These are phyloP conservation scores for Trissonchulus latispiculum DNA, from an alignment of 2,888 invertebrate species.

Conservation along the genomic window DNA sequence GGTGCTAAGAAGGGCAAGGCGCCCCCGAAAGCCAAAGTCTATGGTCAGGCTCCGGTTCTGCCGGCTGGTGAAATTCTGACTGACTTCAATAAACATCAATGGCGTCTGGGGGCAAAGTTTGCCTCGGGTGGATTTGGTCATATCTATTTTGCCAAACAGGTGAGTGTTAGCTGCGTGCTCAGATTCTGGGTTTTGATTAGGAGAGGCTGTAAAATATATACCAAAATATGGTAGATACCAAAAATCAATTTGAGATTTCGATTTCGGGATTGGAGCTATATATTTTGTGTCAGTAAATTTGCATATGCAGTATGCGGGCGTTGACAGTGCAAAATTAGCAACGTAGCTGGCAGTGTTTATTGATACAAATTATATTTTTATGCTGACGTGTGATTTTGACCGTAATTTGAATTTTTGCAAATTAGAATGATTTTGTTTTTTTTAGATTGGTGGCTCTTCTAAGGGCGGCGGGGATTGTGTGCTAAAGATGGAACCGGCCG, in stretches of 20 bases:
- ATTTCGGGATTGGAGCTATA: too few species aligned
- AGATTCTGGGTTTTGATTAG: too few species aligned
- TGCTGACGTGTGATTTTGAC: neutral
- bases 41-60: too few species aligned
- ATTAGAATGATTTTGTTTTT: neutral
- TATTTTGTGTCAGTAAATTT: too few species aligned
- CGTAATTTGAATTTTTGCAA: neutral
- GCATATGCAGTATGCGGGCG: too few species aligned
- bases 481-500: slow-evolving; percentile 64
- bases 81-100: slow-evolving; percentile 29
- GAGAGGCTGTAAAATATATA: too few species aligned
- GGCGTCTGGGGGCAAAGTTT: slow-evolving; percentile 36
- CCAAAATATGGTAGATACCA: too few species aligned
- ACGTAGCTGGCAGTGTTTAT: neutral
- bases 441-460: neutral
- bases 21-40: too few species aligned
- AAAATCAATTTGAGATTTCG: too few species aligned
- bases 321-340: slow-evolving; percentile 15
- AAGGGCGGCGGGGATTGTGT: slow-evolving; percentile 19
- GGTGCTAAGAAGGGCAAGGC: too few species aligned
- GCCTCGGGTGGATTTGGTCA: slow-evolving; percentile 42
- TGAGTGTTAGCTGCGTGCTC: too few species aligned
- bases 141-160: slow-evolving; percentile 37
- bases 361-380: neutral
- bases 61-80: slow-evolving; percentile 23